These are phyloP conservation scores for Monodelphis domestica DNA, from an alignment of 2,797 vertebrate species.

Conservation along the genomic window DNA sequence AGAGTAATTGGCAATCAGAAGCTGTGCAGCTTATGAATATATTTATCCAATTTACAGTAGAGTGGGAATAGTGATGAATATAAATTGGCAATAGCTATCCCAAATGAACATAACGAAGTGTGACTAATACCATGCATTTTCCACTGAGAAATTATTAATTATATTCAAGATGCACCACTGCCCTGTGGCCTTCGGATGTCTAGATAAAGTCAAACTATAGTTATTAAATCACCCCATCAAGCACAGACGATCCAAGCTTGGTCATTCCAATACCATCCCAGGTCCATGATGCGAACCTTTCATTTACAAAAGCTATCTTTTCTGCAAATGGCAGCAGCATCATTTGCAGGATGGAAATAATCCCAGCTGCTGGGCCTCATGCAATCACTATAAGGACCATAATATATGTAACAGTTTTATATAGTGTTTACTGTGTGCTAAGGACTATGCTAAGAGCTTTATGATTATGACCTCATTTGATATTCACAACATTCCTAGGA, in stretches of 20 bases:
- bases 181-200: background rate
- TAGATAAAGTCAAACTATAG: background rate
- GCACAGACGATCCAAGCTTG: background rate
- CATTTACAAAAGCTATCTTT: background rate
- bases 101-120: background rate
- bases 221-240: background rate
- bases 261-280: background rate
- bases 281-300: background rate
- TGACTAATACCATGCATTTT: background rate
- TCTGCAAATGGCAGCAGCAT: background rate
- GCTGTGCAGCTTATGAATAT: background rate
- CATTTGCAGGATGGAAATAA: background rate
- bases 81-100: slow-evolving; percentile 1
- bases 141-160: background rate
- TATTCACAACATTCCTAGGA: background rate
- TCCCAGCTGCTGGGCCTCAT: background rate
- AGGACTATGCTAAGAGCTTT: background rate
- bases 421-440: background rate
- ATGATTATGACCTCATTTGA: background rate
- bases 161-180: background rate
- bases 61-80: background rate
- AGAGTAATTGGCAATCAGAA: background rate
- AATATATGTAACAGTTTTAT: background rate
- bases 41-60: slow-evolving; percentile 11
- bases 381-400: background rate